Base-by-base conservation (phyloP, 2,113 vertebrate species). In the Spea bombifrons region DNA sequence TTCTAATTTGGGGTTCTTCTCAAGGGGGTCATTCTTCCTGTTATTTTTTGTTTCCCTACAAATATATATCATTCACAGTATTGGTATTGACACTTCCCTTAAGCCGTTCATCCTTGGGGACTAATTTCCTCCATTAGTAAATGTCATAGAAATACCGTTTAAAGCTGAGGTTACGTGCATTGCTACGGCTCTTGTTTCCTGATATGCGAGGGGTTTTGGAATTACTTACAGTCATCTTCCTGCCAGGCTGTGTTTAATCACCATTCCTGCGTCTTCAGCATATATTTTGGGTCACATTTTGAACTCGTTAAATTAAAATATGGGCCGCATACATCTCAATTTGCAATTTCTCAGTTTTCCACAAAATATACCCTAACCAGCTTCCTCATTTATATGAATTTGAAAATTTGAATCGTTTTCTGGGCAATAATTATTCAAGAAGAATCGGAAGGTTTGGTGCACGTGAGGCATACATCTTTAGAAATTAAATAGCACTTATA, bases 41-140 rank as follows among this genome's bases (percentile, higher is more conserved):
- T 53, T 45, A 7, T 48, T 15, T 53, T 53, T 47, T 53, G 9
- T 63, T 45, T 59, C 50, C 66, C 66, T 59, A 52, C 47, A 46
- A 15, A 8, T 53, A 64, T 78, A 43, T 53, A 71, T 78, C 75
- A 50, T 77, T 30, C 53, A 43, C 55, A 50, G 8, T 52, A 77
- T 71, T 68, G 66, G 55, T 61, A 77, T 9, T 77, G 75, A 77
- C 75, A 71, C 67, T 63, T 71, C 75, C 55, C 67, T 47, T 8
- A 48, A 76, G 44, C 53, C 45, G 9, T 16, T 46, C 9, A 53
- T 78, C 75, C 75, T 70, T 5, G 47, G 67, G 55, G 75, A 55
- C 55, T 71, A 59, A 53, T 78, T 78, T 50, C n/a, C 66, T 64
- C 48, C 48, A 71, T 44, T 70, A 46, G 13, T 70, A 50, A 7